These are phyloP conservation scores for Erpobdella octoculata DNA, from an alignment of 2,888 invertebrate species.

Conservation along the genomic window DNA sequence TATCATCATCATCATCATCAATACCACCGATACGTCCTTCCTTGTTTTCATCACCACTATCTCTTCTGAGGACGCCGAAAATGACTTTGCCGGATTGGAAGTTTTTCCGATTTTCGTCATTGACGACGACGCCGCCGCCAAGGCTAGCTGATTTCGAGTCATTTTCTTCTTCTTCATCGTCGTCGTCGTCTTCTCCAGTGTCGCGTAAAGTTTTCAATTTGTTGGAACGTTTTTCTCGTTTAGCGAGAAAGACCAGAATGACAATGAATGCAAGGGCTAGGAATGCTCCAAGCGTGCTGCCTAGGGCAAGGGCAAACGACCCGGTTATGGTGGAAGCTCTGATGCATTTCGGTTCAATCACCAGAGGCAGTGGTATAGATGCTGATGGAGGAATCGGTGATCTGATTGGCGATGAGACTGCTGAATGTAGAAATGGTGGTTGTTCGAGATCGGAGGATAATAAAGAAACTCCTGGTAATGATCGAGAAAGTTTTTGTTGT, in stretches of 20 bases:
- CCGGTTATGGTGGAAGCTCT: not conserved
- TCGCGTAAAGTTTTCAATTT: not conserved
- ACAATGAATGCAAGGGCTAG: conserved; percentile 38
- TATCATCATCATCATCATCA: conserved; percentile 14
- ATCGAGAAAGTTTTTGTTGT: not conserved
- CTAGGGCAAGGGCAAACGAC: conserved; percentile 37
- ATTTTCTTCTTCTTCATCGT: not conserved
- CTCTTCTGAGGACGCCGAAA: no score
- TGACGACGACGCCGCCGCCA: not conserved
- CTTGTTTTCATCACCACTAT: conserved; percentile 1
- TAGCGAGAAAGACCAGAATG: conserved; percentile 38
- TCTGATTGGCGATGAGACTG: no score
- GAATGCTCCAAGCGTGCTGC: conserved; percentile 39
- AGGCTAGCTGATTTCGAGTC: no score
- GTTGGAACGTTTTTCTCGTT: conserved; percentile 34
- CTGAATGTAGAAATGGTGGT: no score
- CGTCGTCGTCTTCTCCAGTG: not conserved
- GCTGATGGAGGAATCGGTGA: no score
- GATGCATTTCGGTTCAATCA: not conserved
- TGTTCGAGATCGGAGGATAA: no score
- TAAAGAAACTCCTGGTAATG: no score
- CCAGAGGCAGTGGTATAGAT: not conserved
- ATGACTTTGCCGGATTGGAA: not conserved
- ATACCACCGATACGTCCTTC: not conserved
- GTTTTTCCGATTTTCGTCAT: not conserved